A percentile compares a stretch with the other conserved stretches of the same genome.
phyloP scores from a whole-genome alignment of 2,888 invertebrate species.

The Luperina nickerlii region DNA sequence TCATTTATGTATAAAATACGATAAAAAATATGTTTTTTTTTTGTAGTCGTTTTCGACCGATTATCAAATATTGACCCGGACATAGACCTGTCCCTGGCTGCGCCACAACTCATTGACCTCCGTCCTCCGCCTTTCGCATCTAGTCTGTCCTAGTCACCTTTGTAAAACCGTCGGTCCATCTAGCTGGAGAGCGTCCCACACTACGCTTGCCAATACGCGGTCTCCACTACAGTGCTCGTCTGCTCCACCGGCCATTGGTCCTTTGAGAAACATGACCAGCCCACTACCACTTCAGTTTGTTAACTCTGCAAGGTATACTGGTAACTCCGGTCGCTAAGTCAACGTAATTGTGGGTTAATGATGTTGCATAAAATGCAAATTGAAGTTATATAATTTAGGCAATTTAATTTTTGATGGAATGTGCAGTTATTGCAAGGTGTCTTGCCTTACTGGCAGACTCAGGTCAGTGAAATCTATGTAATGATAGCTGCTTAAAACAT shows the following conservation, averaged over 20 bases:
- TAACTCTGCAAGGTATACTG: neutral
- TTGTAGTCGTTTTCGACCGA: no score
- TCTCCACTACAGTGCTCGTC: neutral
- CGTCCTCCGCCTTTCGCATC: neutral
- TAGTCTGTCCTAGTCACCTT: neutral
- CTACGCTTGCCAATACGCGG: neutral
- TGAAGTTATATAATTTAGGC: slow-evolving; percentile 43
- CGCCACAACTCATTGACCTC: neutral
- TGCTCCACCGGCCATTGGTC: neutral
- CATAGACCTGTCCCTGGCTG: neutral
- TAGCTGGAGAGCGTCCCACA: neutral
- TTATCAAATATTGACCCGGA: no score
- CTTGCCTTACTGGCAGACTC: slow-evolving; percentile 1
- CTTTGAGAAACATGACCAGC: neutral
- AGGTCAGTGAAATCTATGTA: slow-evolving; percentile 26
- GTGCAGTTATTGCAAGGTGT: slow-evolving; percentile 32
- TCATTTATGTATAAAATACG: no score
- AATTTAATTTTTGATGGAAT: slow-evolving; percentile 41
- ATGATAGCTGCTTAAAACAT: slow-evolving; percentile 20
- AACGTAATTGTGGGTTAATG: slow-evolving; percentile 37
- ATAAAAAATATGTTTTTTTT: no score
- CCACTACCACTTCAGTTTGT: neutral
- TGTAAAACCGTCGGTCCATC: neutral
- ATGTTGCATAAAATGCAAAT: slow-evolving; percentile 53
- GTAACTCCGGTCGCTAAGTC: neutral